A percentile compares a stretch with the other conserved stretches of the same genome.
Conservation (phyloP, 2,113 vertebrate species). For the Dinomys branickii region DNA sequence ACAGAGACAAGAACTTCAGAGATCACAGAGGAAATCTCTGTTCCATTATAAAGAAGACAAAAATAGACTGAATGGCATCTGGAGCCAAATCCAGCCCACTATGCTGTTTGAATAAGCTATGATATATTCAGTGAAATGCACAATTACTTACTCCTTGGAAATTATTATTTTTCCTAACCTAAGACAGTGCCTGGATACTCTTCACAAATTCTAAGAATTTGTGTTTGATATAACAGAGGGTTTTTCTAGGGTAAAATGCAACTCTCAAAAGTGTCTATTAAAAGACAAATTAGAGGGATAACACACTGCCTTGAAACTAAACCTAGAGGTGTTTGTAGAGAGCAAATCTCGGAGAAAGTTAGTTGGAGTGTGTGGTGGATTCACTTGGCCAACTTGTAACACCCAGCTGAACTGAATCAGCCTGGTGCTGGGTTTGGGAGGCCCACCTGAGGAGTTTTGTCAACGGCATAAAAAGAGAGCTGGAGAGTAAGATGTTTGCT, state of each 20-base stretch:
- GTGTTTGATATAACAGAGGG: not conserved
- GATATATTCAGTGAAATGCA: not conserved
- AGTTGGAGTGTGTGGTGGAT: not conserved
- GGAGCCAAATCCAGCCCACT: not conserved
- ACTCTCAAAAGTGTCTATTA: not conserved
- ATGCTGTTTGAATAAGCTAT: not conserved
- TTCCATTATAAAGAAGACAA: not conserved
- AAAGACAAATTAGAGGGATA: not conserved
- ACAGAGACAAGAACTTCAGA: not conserved
- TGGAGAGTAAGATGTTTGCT: not conserved
- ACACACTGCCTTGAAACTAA: not conserved
- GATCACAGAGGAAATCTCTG: not conserved
- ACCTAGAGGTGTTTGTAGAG: not conserved
- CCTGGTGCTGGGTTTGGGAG: not conserved
- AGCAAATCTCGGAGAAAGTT: not conserved
- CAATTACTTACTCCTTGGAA: not conserved
- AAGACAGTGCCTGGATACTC: not conserved
- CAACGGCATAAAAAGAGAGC: not conserved
- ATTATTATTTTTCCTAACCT: not conserved
- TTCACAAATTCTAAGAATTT: conserved; percentile 45
- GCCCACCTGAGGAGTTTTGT: not conserved
- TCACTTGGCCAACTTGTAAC: not conserved
- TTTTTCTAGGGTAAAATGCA: not conserved
- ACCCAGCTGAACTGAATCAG: not conserved
- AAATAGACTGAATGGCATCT: not conserved